Percentiles rank a stretch among this genome's conserved stretches.
phyloP scores from a whole-genome alignment of 2,797 vertebrate species.

The Dipus sagitta region DNA sequence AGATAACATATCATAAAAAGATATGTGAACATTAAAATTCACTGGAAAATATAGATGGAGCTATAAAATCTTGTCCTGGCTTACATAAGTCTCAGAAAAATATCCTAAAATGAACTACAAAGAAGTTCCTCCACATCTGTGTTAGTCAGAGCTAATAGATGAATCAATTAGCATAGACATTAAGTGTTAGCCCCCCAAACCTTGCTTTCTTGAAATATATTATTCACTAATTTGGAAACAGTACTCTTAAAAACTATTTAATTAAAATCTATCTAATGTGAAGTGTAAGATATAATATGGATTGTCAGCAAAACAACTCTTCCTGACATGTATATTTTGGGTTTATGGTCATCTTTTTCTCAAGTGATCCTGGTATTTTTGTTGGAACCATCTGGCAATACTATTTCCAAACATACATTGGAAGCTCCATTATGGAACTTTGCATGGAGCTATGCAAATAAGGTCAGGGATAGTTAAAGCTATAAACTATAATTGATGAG shows the following conservation, averaged over 20 bases:
- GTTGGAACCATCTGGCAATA: conserved; percentile 72
- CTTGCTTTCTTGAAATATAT: neutral
- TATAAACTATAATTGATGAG: conserved; percentile 73
- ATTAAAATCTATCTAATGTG: conserved; percentile 58
- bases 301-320: conserved; percentile 57
- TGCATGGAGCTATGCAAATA: conserved; percentile 75
- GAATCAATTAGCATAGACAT: conserved; percentile 52
- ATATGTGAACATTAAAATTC: conserved; percentile 61
- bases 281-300: conserved; percentile 52
- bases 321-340: conserved; percentile 57
- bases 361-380: conserved; percentile 69
- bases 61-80: conserved; percentile 52
- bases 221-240: conserved; percentile 53
- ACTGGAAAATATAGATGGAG: conserved; percentile 62
- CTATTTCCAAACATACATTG: conserved; percentile 73
- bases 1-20: conserved; percentile 39
- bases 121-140: conserved; percentile 16
- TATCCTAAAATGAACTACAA: conserved; percentile 49
- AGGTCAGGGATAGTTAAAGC: conserved; percentile 72
- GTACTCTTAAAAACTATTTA: conserved; percentile 58
- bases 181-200: neutral
- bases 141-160: conserved; percentile 7
- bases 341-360: conserved; percentile 68
- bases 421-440: conserved; percentile 60
- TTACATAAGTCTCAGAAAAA: conserved; percentile 65